phyloP scores from a whole-genome alignment of 2,113 vertebrate genomes.

The Rhegmatorhina hoffmannsi region DNA sequence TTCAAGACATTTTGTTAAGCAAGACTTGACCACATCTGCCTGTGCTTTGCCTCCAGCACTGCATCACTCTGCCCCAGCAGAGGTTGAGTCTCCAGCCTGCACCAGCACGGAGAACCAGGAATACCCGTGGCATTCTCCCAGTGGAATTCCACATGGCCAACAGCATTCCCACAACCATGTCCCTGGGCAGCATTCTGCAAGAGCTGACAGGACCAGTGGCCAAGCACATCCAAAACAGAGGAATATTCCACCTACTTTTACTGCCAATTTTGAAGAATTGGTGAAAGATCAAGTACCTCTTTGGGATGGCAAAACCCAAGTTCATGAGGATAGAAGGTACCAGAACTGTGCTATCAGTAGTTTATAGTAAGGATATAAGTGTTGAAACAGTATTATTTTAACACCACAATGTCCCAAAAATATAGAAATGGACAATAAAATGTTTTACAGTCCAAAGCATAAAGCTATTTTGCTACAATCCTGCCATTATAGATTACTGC shows the following conservation, averaged over 20 bases:
- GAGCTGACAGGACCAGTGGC: neutral
- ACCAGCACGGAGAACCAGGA: neutral
- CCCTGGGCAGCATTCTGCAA: neutral
- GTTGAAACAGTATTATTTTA: neutral
- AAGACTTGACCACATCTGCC: neutral
- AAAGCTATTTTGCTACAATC: neutral
- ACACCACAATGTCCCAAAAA: neutral
- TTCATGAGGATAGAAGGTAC: conserved; percentile 20
- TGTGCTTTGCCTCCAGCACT: neutral
- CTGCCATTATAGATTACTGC: neutral
- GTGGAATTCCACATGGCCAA: neutral
- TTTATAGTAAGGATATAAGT: conserved; percentile 24
- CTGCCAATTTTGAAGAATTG: neutral
- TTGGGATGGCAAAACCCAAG: neutral
- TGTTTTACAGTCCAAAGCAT: neutral
- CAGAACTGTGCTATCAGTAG: neutral
- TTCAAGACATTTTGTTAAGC: neutral
- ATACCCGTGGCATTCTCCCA: neutral
- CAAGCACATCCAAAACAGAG: neutral
- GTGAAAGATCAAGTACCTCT: neutral
- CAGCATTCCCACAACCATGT: neutral
- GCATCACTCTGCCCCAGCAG: neutral
- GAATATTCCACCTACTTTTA: neutral
- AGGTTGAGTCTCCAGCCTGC: neutral
- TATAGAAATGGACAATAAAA: neutral